Evolutionary conservation across 2,797 vertebrate genomes (phyloP), one percentile per base, ranked within the genome.

Genomic region (Manis javanica): DNA sequence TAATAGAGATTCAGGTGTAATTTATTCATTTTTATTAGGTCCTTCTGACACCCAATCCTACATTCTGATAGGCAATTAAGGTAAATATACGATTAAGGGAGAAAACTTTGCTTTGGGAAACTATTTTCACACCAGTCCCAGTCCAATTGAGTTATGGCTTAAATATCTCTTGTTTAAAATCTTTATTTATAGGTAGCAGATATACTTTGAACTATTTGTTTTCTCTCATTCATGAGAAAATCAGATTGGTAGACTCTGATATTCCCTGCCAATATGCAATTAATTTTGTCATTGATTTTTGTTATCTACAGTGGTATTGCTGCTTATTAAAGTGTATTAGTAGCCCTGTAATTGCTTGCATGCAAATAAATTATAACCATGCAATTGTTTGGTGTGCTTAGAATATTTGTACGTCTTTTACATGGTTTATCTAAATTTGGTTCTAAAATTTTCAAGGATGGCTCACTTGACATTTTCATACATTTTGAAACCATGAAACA

Each of bases 1-100:
- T 97, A 96, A 96, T 93, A 95, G 71, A 94, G 96, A 96, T 63
- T 57, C 87, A 97, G 96, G 87, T 93, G 68, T 91, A 93, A 96
- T 94, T 97, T 97, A 97, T 92, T 97, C 87, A 95, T 93, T 96
- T 96, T 97, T 96, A 97, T 97, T 98, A 96, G 94, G 83, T 94
- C 61, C 69, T 90, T 79, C 91, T 98, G 97, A 97, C 79, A 95
- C 53, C 51, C 37, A 96, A 1, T 94, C 49, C 53, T 96, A 92
- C 75, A 91, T 66, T 85, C 77, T 95, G 89, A 93, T 97, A 91
- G 95, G 83, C 68, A 97, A 97, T 97, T 97, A 97, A 96, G 71
- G 91, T 96, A 96, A 96, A 97, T 96, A 97, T 26, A 92, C 23
- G 49, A 53, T 92, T 94, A 24, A 64, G 83, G 95, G 87, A 87